Evolutionary conservation across 2,113 vertebrate genomes (phyloP).

Genomic region (Cryptoleucopteryx plumbea): DNA sequence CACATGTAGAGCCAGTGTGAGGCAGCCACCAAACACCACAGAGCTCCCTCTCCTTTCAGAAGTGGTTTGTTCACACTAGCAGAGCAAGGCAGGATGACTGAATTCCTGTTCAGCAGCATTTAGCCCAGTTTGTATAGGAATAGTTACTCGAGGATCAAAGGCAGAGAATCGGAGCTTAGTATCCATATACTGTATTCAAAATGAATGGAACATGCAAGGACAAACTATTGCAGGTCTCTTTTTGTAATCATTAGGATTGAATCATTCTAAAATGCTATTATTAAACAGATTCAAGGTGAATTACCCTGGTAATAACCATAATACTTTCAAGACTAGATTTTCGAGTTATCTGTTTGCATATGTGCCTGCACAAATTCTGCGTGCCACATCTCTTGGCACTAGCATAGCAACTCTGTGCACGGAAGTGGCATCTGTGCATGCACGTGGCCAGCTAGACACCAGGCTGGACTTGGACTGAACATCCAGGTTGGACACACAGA

Average conservation of each 20-base stretch:
- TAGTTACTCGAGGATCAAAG: background rate
- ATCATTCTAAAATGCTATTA: background rate
- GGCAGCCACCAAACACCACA: background rate
- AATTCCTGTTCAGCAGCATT: background rate
- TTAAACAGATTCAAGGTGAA: background rate
- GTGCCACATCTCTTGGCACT: background rate
- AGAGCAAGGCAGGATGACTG: background rate
- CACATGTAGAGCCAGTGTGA: rapidly evolving
- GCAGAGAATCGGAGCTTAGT: background rate
- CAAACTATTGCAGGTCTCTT: background rate
- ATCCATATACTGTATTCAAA: background rate
- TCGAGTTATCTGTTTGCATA: background rate
- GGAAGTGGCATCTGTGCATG: background rate
- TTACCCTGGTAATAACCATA: background rate
- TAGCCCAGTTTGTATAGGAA: background rate
- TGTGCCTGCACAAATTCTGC: background rate
- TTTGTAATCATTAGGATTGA: background rate
- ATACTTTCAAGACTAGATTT: background rate
- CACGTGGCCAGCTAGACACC: background rate
- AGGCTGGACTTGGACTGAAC: background rate
- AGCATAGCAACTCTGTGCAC: background rate
- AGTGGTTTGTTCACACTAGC: background rate
- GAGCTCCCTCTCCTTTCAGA: background rate
- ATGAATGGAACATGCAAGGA: background rate
- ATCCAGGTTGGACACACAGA: background rate